Conservation (phyloP, 1,140 invertebrate genomes). For the Ridgeia piscesae region DNA sequence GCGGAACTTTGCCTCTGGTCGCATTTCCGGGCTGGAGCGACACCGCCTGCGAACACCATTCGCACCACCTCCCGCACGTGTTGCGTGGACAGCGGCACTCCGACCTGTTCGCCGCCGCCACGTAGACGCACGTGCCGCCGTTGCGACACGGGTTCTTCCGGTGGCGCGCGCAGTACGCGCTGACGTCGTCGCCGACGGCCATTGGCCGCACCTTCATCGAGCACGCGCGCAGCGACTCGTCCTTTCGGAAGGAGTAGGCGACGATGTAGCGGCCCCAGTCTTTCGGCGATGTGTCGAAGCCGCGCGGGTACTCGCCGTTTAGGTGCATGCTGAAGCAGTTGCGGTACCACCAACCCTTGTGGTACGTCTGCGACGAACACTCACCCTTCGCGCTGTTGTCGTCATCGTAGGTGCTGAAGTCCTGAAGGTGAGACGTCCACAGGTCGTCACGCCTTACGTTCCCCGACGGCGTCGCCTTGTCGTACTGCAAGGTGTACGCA, state of each 20-base stretch:
- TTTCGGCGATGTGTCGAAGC: background rate
- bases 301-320: background rate
- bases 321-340: constrained; percentile 7
- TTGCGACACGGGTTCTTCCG: background rate
- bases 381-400: background rate
- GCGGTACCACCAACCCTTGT: constrained; percentile 14
- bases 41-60: background rate
- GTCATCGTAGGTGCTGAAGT: constrained; percentile 8
- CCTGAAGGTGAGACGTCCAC: background rate
- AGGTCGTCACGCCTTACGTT: background rate
- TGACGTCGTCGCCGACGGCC: background rate
- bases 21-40: background rate
- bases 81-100: background rate
- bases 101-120: background rate
- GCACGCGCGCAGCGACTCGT: background rate
- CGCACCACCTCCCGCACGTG: background rate
- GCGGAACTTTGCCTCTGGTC: background rate
- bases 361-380: background rate
- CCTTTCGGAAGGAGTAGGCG: background rate
- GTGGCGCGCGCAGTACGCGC: background rate
- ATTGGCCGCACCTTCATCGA: background rate
- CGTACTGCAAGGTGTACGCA: background rate
- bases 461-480: background rate
- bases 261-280: background rate
- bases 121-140: background rate